These are phyloP conservation scores for Brachionus rotundiformis DNA, from an alignment of 1,140 invertebrate genomes.

Conservation along the genomic window DNA sequence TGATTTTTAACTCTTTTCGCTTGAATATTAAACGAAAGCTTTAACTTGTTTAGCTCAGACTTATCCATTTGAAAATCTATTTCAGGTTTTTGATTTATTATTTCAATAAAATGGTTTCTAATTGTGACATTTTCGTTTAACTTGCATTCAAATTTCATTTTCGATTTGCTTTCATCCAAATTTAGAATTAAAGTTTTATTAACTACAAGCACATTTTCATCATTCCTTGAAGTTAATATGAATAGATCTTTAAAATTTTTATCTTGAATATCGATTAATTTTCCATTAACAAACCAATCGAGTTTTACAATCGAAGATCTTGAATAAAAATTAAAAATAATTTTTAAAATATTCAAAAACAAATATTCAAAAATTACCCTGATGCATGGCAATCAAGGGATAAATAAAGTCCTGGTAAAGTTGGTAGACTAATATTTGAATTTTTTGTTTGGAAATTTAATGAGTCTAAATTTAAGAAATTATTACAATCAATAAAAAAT, in stretches of 20 bases:
- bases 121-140: constrained; percentile 17
- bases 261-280: not conserved
- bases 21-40: constrained; percentile 1
- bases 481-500: no score
- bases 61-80: constrained; percentile 5
- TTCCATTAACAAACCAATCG: constrained; percentile 26
- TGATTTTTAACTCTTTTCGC: not conserved
- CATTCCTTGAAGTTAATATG: not conserved
- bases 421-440: constrained; percentile 31
- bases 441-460: not conserved
- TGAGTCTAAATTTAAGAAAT: not conserved
- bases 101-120: constrained; percentile 8
- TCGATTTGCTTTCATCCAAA: not conserved
- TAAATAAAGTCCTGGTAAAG: not conserved
- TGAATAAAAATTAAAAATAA: no score
- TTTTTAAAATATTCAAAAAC: no score
- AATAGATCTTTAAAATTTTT: not conserved
- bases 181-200: constrained; percentile 6
- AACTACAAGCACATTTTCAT: not conserved
- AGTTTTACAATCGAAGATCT: not conserved
- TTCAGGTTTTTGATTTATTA: constrained; percentile 15
- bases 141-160: constrained; percentile 18
- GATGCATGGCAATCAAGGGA: not conserved
- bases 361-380: constrained; percentile 23
- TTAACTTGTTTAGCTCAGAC: constrained; percentile 18